Conservation (phyloP, 2,797 vertebrate species). For the Sylvia borin region DNA sequence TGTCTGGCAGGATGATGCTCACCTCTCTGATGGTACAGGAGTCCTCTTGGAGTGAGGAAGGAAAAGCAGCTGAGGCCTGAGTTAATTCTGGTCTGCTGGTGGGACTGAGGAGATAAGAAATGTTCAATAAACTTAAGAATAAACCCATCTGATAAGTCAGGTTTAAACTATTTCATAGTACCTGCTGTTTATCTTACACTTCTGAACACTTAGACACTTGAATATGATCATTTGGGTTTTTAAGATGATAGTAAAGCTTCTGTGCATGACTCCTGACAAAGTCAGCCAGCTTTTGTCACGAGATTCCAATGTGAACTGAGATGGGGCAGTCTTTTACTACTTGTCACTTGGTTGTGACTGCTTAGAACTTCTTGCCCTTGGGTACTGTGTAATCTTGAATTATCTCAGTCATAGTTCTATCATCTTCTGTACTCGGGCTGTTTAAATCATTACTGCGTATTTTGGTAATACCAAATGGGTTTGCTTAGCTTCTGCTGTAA, state of each 20-base stretch:
- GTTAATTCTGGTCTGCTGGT: neutral
- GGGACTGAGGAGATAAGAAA: neutral
- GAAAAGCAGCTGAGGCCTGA: neutral
- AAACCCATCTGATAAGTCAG: neutral
- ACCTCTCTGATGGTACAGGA: neutral
- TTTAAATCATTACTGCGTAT: slow-evolving; percentile 42
- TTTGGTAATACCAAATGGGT: slow-evolving; percentile 66
- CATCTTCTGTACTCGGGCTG: slow-evolving; percentile 31
- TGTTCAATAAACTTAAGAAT: neutral
- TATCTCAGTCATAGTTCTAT: slow-evolving; percentile 61
- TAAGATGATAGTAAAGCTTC: neutral
- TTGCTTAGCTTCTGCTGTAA: neutral
- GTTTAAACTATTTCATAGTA: neutral
- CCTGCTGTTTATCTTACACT: neutral
- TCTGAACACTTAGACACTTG: neutral
- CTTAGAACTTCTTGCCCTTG: slow-evolving; percentile 52
- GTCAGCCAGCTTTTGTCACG: neutral
- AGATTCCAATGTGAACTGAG: slow-evolving; percentile 41
- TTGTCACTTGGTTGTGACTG: slow-evolving; percentile 43
- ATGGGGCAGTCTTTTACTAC: neutral
- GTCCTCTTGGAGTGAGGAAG: fast-evolving
- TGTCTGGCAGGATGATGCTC: neutral
- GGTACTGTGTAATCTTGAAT: slow-evolving; percentile 49
- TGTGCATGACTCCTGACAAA: neutral
- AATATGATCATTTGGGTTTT: neutral